phyloP scores from a whole-genome alignment of 2,797 vertebrate species.

The Crypturellus tataupa region DNA sequence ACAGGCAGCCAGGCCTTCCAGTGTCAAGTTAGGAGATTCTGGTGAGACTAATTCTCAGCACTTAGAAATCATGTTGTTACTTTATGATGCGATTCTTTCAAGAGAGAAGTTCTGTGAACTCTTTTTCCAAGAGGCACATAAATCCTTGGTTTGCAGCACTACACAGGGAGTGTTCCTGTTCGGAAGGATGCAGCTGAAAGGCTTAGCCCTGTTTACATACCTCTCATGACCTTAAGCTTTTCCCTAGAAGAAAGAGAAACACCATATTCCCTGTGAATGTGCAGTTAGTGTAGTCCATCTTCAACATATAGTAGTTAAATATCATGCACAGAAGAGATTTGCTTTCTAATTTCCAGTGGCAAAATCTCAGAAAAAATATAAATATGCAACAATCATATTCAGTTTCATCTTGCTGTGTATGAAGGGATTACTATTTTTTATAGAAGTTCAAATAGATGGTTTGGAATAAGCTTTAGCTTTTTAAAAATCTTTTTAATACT shows the following conservation, averaged over 20 bases:
- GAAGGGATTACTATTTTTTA: not conserved
- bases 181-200: not conserved
- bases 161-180: not conserved
- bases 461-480: not conserved
- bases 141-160: not conserved
- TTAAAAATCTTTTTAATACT: constrained; percentile 8
- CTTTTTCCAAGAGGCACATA: not conserved
- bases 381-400: not conserved
- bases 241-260: not conserved
- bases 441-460: not conserved
- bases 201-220: not conserved
- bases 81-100: not conserved
- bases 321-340: not conserved
- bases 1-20: not conserved
- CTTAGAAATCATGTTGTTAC: not conserved
- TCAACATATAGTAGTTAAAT: not conserved
- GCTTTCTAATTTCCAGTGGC: not conserved
- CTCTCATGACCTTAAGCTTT: not conserved
- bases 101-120: not conserved
- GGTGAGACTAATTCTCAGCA: not conserved
- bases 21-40: not conserved
- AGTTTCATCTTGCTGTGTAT: not conserved
- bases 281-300: not conserved
- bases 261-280: not conserved
- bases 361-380: not conserved